phyloP scores from a whole-genome alignment of 2,113 vertebrate genomes.

The Perca schrenkii region DNA sequence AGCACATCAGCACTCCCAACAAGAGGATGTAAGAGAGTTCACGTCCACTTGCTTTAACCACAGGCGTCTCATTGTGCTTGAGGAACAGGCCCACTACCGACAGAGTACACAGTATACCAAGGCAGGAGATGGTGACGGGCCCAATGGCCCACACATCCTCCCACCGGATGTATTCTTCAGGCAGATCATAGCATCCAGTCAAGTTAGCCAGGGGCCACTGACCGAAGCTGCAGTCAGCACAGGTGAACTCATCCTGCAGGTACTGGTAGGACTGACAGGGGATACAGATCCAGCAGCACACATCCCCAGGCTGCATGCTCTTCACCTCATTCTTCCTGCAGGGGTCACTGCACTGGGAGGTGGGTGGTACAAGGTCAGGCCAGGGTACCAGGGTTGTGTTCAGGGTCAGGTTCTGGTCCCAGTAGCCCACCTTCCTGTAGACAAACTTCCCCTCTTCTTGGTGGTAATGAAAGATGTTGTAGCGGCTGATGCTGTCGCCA shows the following conservation, averaged over 20 bases:
- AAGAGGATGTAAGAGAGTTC: slow-evolving; percentile 98
- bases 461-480: slow-evolving; percentile 98
- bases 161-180: slow-evolving; percentile 97
- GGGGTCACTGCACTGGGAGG: slow-evolving; percentile 97
- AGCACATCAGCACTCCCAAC: slow-evolving; percentile 95
- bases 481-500: slow-evolving; percentile 95
- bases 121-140: slow-evolving; percentile 93
- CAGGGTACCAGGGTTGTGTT: slow-evolving; percentile 91
- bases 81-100: slow-evolving; percentile 93
- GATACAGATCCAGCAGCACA: slow-evolving; percentile 99
- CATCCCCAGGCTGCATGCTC: slow-evolving; percentile 97
- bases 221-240: slow-evolving; percentile 93
- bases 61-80: slow-evolving; percentile 93
- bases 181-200: slow-evolving; percentile 93
- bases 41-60: slow-evolving; percentile 96
- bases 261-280: slow-evolving; percentile 96
- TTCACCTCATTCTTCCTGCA: slow-evolving; percentile 97
- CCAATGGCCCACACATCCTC: slow-evolving; percentile 96
- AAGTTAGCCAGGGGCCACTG: slow-evolving; percentile 94
- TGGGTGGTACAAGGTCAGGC: slow-evolving; percentile 85
- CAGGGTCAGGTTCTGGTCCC: slow-evolving; percentile 93
- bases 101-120: slow-evolving; percentile 94
- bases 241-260: slow-evolving; percentile 94
- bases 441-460: slow-evolving; percentile 86
- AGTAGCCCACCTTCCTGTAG: slow-evolving; percentile 96